phyloP scores from a whole-genome alignment of 92 coral and sea anemone genomes.

The Actinostola sp. region DNA sequence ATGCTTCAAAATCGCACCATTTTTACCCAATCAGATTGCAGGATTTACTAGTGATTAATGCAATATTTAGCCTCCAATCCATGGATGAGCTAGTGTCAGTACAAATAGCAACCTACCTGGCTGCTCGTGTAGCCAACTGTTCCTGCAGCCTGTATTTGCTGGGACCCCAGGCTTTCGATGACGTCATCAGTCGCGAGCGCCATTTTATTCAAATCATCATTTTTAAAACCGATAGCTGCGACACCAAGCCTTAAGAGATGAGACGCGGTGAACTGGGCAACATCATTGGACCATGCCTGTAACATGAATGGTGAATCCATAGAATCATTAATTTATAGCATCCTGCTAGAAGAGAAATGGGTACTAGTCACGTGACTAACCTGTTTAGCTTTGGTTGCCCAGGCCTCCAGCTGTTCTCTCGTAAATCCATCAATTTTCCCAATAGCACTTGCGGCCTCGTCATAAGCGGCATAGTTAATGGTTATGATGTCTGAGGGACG shows the following conservation, averaged over 20 bases:
- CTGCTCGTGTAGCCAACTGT: constrained; percentile 57
- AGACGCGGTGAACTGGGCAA: constrained; percentile 42
- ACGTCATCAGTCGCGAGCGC: constrained; percentile 59
- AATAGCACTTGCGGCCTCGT: constrained; percentile 61
- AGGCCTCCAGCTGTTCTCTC: constrained; percentile 67
- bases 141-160: constrained; percentile 17
- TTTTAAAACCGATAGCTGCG: constrained; percentile 68
- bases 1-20: not conserved
- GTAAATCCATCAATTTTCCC: constrained; percentile 58
- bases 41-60: not conserved
- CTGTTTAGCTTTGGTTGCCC: constrained; percentile 71
- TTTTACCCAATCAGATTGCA: no score
- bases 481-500: constrained; percentile 55
- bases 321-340: not conserved
- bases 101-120: constrained; percentile 57
- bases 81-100: no score
- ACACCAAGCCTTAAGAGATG: constrained; percentile 65
- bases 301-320: not conserved
- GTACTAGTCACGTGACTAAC: constrained; percentile 11
- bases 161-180: constrained; percentile 72
- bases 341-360: not conserved
- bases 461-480: constrained; percentile 44
- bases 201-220: constrained; percentile 59
- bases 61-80: no score
- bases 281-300: constrained; percentile 63